Evolutionary conservation across 2,888 invertebrate species (phyloP).

Genomic region (Dermolepida albohirtum): DNA sequence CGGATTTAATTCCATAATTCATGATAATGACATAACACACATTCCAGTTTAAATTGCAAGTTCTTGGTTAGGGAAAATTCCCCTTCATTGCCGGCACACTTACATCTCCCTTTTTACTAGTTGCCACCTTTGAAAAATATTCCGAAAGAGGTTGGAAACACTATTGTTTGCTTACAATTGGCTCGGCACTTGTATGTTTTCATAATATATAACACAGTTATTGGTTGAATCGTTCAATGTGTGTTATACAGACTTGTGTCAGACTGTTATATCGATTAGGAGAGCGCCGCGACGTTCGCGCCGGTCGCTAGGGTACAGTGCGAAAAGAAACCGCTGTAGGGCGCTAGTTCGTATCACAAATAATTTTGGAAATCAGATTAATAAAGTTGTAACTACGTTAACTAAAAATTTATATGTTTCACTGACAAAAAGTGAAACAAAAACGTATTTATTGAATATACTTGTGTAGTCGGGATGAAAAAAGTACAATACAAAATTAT

Average conservation of each 20-base stretch:
- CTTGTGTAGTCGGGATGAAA: too few species aligned
- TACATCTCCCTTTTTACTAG: slow-evolving; percentile 31
- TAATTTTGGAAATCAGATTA: slow-evolving; percentile 18
- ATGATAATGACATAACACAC: slow-evolving; percentile 48
- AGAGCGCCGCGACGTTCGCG: slow-evolving; percentile 57
- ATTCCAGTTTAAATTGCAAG: slow-evolving; percentile 38
- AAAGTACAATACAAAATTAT: too few species aligned
- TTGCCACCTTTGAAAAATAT: slow-evolving; percentile 33
- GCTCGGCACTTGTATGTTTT: slow-evolving; percentile 41
- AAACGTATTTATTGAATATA: too few species aligned
- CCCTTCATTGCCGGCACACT: slow-evolving; percentile 23
- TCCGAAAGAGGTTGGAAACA: slow-evolving; percentile 18
- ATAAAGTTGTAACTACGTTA: not conserved
- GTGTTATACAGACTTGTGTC: slow-evolving; percentile 59
- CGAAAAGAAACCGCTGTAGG: slow-evolving; percentile 50
- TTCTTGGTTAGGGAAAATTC: slow-evolving; percentile 6
- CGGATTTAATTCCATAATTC: slow-evolving; percentile 48
- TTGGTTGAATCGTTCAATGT: slow-evolving; percentile 49
- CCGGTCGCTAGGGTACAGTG: slow-evolving; percentile 58
- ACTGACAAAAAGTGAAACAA: too few species aligned
- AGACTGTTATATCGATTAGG: slow-evolving; percentile 62
- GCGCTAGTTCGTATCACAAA: slow-evolving; percentile 46
- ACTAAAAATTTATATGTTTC: too few species aligned
- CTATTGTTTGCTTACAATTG: slow-evolving; percentile 26
- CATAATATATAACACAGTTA: slow-evolving; percentile 46